Evolutionary conservation across 1,140 invertebrate species (phyloP), one percentile per base, ranked within the genome.

Genomic region (Glomeris maerens): DNA sequence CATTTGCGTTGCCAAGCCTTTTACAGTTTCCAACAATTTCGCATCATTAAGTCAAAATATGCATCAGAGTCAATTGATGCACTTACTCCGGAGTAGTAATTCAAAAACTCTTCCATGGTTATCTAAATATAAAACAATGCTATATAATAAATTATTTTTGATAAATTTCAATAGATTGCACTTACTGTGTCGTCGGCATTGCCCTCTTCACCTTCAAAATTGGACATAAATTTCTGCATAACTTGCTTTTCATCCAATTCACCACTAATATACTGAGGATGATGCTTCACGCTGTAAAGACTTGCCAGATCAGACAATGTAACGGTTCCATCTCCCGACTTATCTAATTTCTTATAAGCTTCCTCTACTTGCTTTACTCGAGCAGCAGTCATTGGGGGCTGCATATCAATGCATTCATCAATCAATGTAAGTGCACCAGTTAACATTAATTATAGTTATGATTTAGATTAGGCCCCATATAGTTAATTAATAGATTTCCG

Each of bases 1-100:
- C n/a, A n/a, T n/a, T n/a, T n/a, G n/a, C n/a, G n/a, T n/a, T n/a
- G n/a, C n/a, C n/a, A 36, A 36, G 17, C 10, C 31, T 17, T 27
- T 79, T 78, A 89, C 55, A 93, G 71, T 65, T 85, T 86, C 68
- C 85, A 95, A n/a, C 85, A 80, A 60, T 85, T 83, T 52, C 91
- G 75, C 78, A 95, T 93, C 84, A 95, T 90, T 31, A 95, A 69
- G 67, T 95, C 90, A 61, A 96, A 96, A 62, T 91, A 95, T 27
- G 79, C 79, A 63, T 95, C 91, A 54, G 88, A 81, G 65, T 96
- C 91, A 39, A 95, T 88, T 1, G 88, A 91, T 7, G 89, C 84
- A 66, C 88, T 93, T 28, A 97, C 84, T 1, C 81, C 88, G 44
- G 84, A 76, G 66, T 96, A 95, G 64, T 95, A 96, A 65, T 94